Evolutionary conservation across 2,888 invertebrate species (phyloP), one percentile per base, ranked within the genome.

Genomic region (Acanthosepion esculentum): DNA sequence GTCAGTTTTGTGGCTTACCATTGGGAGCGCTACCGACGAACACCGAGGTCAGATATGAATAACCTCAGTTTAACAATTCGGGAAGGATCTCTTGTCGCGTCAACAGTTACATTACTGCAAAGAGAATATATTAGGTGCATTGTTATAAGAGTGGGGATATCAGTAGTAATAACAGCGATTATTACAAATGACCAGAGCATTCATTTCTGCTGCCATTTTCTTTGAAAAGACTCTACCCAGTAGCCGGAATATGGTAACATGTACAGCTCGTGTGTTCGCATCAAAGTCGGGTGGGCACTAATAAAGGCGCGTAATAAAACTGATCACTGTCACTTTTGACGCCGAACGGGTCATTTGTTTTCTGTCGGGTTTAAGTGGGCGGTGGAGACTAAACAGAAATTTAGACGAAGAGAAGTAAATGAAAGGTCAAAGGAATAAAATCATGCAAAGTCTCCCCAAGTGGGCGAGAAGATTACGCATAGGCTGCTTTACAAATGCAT

Each of bases 401-500:
- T 18, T 15, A 33, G 33, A 78, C 33, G 33, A n/a, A n/a, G 78
- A 33, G 5, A n/a, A 33, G 12, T 0, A 33, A n/a, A 33, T n/a
- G n/a, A n/a, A 78, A 78, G n/a, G 78, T 78, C 78, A n/a, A 78
- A 78, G n/a, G n/a, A n/a, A 33, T 78, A 78, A 78, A 78, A 78
- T 15, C n/a, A n/a, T n/a, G n/a, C n/a, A 29, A 33, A 15, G 3
- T 33, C 78, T 78, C n/a, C 23, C 59, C 23, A 59, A 59, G 10
- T 78, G 78, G 15, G 33, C n/a, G 10, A 10, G n/a, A 15, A 12
- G 33, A 33, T n/a, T 59, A 59, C 23, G 6, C 59, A 18, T 23
- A 20, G 59, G 26, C 23, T 6, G 20, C 59, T 59, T 59, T 59
- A 59, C 59, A 59, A 59, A 23, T 59, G 59, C 59, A 59, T 23